Base-by-base conservation (phyloP, 2,797 vertebrate genomes). In the Adrianichthys oophorus region DNA sequence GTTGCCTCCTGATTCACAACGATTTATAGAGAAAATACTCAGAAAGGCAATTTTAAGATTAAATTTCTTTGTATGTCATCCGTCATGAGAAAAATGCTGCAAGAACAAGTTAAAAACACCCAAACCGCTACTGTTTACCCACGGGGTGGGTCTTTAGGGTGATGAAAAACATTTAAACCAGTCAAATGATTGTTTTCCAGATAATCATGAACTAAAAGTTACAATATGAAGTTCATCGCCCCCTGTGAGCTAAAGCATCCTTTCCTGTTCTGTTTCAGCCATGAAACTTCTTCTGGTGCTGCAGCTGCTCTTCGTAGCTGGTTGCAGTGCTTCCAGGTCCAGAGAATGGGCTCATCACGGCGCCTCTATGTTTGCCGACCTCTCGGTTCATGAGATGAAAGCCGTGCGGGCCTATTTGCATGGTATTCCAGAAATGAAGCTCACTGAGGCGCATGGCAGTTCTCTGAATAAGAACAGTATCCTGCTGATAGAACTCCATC, bases 401-500 rank as follows among this genome's bases (percentile, higher is more conserved):
- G 86, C 92, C 0, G 91, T 97, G n/a, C 89, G 73, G 16, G 49
- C 53, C 42, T 98, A 95, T 86, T 86, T 99, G 18, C 74, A 90
- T 54, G 72, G 61, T n/a, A 83, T 80, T 15, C 84, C 80, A 0
- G 92, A 95, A 49, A 74, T 99, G 65, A 74, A 60, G 15, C 90
- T 98, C 50, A 77, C 82, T 5, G 42, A 87, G 0, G 83, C 85
- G 23, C 21, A 0, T 0, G 72, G 41, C 1, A 79, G 32, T 0
- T 41, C 74, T 5, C 51, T 97, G 48, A 91, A 91, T 62, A 95
- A 94, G 80, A 98, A 98, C 87, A 93, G 84, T 0, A 92, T 99
- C 48, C 89, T 98, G 10, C 87, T 96, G 64, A 93, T 98, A 3
- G 96, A 99, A 80, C 89, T 95, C 52, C 84, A 95, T 46, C 53